phyloP scores from a whole-genome alignment of 2,797 vertebrate genomes.

The Trichosurus vulpecula region DNA sequence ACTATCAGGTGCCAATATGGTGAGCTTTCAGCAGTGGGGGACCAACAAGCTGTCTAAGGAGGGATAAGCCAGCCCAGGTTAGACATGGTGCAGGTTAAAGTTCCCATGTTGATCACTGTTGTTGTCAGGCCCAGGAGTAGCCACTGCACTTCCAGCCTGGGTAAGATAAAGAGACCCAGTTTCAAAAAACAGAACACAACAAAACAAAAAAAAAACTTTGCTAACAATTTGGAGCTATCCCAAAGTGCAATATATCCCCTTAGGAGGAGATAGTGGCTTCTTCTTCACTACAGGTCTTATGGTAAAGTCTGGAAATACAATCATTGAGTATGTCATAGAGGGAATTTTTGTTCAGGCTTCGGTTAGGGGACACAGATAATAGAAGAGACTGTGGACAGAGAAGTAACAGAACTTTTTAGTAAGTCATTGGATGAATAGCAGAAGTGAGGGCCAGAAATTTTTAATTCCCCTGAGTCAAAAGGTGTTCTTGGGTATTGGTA shows the following conservation, averaged over 20 bases:
- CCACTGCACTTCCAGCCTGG: neutral
- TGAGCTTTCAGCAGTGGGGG: neutral
- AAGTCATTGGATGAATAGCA: neutral
- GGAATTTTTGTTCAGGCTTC: neutral
- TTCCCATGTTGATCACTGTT: too few relatives aligned
- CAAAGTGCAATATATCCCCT: neutral
- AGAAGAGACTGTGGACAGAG: neutral
- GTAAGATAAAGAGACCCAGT: neutral
- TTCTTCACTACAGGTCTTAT: neutral
- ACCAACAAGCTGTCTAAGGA: neutral
- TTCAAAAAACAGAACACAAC: neutral
- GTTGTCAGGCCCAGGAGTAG: neutral
- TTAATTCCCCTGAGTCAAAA: neutral
- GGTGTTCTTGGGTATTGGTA: neutral
- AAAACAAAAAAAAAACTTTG: neutral
- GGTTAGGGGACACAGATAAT: neutral
- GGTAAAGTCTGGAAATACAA: neutral
- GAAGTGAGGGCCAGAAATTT: neutral
- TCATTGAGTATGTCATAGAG: neutral
- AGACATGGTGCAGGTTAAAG: neutral
- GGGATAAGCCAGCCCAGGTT: neutral
- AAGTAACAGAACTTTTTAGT: neutral
- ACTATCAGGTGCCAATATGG: neutral
- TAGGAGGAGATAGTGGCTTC: neutral
- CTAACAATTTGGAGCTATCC: neutral